These are phyloP conservation scores for Drosophila parvula DNA, from an alignment of 1,140 invertebrate genomes.

Conservation along the genomic window DNA sequence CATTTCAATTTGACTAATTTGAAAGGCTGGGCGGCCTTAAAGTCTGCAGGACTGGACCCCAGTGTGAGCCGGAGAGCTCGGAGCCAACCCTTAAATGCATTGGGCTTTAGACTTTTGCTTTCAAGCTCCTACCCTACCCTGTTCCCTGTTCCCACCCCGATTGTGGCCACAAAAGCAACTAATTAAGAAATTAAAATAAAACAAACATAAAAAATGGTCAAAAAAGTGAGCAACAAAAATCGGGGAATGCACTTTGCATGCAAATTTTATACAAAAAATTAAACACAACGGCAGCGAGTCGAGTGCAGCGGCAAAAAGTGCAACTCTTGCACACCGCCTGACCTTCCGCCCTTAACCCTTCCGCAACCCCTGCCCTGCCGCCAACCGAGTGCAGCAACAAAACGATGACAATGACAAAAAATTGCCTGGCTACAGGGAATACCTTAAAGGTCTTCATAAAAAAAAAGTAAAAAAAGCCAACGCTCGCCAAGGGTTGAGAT, in stretches of 20 bases:
- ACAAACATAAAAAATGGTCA: slow-evolving; percentile 53
- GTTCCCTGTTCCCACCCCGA: slow-evolving; percentile 4
- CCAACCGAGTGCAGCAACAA: slow-evolving; percentile 31
- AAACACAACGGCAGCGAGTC: slow-evolving; percentile 62
- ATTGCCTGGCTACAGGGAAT: slow-evolving; percentile 65
- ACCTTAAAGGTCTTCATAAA: slow-evolving; percentile 56
- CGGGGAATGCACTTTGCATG: slow-evolving; percentile 76
- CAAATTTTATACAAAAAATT: slow-evolving; percentile 78
- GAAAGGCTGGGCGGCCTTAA: slow-evolving; percentile 39
- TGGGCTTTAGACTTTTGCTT: slow-evolving; percentile 51
- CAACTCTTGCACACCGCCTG: slow-evolving; percentile 72
- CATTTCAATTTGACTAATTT: slow-evolving; percentile 75
- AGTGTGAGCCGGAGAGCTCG: neutral
- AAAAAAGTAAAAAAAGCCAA: slow-evolving; percentile 14
- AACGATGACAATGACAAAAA: slow-evolving; percentile 77
- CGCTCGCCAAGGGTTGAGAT: neutral
- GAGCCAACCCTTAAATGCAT: slow-evolving; percentile 57
- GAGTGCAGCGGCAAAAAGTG: slow-evolving; percentile 68
- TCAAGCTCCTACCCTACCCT: slow-evolving; percentile 6
- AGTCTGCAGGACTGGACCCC: slow-evolving; percentile 26
- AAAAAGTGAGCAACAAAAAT: slow-evolving; percentile 45
- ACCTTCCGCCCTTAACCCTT: slow-evolving; percentile 20
- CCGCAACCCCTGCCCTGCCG: neutral
- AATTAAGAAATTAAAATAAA: slow-evolving; percentile 81
- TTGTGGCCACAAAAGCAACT: slow-evolving; percentile 69